phyloP scores from a whole-genome alignment of 2,797 vertebrate species.

The Falco columbarius region DNA sequence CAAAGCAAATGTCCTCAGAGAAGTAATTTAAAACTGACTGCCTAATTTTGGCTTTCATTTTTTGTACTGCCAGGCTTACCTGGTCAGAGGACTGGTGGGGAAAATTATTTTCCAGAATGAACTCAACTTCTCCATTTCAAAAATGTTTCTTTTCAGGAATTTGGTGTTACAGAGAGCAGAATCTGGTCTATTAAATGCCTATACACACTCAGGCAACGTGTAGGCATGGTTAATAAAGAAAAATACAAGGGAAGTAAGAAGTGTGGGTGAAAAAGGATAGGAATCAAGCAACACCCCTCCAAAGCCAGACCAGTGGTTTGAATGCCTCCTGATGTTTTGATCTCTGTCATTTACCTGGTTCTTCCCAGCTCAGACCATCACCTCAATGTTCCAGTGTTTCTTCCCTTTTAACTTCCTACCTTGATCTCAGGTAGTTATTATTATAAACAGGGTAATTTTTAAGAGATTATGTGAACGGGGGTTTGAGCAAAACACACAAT shows the following conservation, averaged over 20 bases:
- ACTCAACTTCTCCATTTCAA: not conserved
- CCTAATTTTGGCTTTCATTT: not conserved
- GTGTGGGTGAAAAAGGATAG: not conserved
- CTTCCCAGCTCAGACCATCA: not conserved
- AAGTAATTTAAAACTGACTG: not conserved
- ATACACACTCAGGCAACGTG: not conserved
- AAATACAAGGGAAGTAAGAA: not conserved
- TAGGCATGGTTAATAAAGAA: not conserved
- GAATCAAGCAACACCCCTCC: not conserved
- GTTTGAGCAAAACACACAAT: slow-evolving; percentile 1
- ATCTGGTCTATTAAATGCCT: not conserved
- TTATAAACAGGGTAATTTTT: not conserved
- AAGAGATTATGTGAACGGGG: not conserved
- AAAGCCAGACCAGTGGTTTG: not conserved
- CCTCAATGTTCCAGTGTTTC: not conserved
- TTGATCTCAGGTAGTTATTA: not conserved
- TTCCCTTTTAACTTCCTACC: not conserved
- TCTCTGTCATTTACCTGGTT: not conserved
- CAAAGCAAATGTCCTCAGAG: not conserved
- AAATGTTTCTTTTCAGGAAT: not conserved
- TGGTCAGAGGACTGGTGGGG: not conserved
- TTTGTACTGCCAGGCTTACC: not conserved
- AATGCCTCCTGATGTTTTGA: not conserved
- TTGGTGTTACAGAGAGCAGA: not conserved
- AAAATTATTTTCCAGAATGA: not conserved